Conservation (phyloP, 2,797 vertebrate genomes). For the Pyrocephalus nanus region DNA sequence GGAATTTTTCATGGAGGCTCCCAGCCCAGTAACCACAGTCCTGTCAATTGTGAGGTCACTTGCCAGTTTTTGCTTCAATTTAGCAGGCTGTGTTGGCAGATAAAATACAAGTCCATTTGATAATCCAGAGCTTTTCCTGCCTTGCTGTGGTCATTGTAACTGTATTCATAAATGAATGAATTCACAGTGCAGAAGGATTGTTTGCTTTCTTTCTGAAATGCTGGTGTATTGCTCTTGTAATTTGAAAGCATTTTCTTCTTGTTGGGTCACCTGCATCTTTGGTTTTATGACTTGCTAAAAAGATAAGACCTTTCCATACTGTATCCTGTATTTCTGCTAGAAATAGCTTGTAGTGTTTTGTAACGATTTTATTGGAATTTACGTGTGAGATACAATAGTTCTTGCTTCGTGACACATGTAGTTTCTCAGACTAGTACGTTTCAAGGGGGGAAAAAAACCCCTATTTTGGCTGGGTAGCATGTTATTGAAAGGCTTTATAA, state of each 20-base stretch:
- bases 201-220: not conserved
- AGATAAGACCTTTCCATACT: not conserved
- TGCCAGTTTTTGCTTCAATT: not conserved
- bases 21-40: not conserved
- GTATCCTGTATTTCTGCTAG: not conserved
- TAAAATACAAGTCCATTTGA: not conserved
- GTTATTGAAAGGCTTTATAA: not conserved
- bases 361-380: not conserved
- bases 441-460: not conserved
- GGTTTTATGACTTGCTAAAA: not conserved
- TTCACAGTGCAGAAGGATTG: not conserved
- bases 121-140: not conserved
- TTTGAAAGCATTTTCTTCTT: not conserved
- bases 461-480: not conserved
- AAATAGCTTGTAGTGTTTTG: not conserved
- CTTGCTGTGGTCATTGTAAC: not conserved
- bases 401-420: rapidly evolving
- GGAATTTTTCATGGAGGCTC: not conserved
- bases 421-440: not conserved
- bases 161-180: not conserved
- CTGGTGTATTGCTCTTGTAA: not conserved
- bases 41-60: not conserved
- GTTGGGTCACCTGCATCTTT: not conserved
- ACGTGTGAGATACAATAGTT: not conserved
- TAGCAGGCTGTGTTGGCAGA: not conserved